These are phyloP conservation scores for Microplitis demolitor DNA, from an alignment of 1,140 invertebrate species.

Conservation along the genomic window DNA sequence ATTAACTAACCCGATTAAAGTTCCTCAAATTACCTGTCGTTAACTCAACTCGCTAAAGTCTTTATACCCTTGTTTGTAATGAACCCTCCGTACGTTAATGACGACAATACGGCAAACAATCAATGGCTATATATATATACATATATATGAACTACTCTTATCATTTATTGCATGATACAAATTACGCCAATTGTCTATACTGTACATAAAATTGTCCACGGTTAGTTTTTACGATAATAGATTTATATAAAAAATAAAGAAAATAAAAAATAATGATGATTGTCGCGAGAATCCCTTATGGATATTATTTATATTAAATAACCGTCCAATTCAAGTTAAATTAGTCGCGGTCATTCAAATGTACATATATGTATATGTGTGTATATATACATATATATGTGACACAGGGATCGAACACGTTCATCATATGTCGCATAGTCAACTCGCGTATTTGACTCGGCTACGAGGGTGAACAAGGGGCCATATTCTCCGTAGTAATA, in stretches of 20 bases:
- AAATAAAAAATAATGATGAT: slow-evolving; percentile 18
- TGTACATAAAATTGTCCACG: slow-evolving; percentile 16
- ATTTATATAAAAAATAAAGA: neutral
- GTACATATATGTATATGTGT: neutral
- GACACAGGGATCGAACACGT: slow-evolving; percentile 14
- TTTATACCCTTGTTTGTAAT: no score
- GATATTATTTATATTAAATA: slow-evolving; percentile 38
- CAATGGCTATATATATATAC: neutral
- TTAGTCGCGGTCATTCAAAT: slow-evolving; percentile 33
- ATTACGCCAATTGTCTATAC: neutral
- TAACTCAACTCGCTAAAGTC: no score
- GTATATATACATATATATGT: neutral
- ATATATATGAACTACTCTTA: neutral
- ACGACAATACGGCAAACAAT: neutral
- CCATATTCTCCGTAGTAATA: neutral
- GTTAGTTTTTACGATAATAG: slow-evolving; percentile 11
- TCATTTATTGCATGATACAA: neutral
- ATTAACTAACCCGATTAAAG: no score
- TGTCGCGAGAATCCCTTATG: slow-evolving; percentile 5
- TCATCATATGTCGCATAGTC: slow-evolving; percentile 15
- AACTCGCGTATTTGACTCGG: slow-evolving; percentile 19
- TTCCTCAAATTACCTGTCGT: no score
- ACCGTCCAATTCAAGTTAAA: slow-evolving; percentile 29
- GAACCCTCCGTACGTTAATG: no score
- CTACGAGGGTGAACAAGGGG: slow-evolving; percentile 9